Percentiles rank a stretch among this genome's conserved stretches.
Evolutionary conservation across 2,797 vertebrate genomes (phyloP).

Genomic region (Vespertilio murinus): DNA sequence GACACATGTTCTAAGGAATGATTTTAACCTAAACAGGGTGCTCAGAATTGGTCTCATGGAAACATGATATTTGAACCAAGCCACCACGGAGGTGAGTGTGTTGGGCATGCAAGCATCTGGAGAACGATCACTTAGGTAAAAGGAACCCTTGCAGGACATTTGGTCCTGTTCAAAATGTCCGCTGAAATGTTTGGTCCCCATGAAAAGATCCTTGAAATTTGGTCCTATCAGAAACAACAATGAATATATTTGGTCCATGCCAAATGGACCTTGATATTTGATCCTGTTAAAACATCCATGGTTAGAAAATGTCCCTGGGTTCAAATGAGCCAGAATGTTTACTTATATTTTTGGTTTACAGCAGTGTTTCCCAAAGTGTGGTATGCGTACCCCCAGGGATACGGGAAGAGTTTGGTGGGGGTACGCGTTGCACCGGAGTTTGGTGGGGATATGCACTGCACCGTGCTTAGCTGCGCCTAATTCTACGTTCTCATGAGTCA

Average conservation of each 20-base stretch:
- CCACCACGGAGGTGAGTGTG: background rate
- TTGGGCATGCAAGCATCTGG: background rate
- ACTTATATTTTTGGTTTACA: background rate
- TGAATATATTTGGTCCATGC: background rate
- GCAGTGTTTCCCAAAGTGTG: too few relatives aligned
- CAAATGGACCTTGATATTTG: background rate
- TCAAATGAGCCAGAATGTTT: background rate
- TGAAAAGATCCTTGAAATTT: background rate
- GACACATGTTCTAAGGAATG: background rate
- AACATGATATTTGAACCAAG: background rate
- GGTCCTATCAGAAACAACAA: background rate
- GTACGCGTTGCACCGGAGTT: too few relatives aligned
- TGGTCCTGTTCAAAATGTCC: background rate
- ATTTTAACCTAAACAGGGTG: background rate
- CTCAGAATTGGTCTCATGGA: background rate
- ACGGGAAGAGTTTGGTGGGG: too few relatives aligned
- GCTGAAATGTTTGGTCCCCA: background rate
- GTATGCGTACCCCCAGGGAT: too few relatives aligned
- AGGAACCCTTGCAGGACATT: background rate
- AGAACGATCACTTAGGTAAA: conserved; percentile 6
- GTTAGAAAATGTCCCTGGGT: background rate
- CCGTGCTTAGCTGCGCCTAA: too few relatives aligned
- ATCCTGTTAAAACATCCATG: background rate
- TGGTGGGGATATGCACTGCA: too few relatives aligned
- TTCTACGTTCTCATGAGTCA: too few relatives aligned